Conservation (phyloP, 2,888 invertebrate species). For the Sphaerophoria taeniata region DNA sequence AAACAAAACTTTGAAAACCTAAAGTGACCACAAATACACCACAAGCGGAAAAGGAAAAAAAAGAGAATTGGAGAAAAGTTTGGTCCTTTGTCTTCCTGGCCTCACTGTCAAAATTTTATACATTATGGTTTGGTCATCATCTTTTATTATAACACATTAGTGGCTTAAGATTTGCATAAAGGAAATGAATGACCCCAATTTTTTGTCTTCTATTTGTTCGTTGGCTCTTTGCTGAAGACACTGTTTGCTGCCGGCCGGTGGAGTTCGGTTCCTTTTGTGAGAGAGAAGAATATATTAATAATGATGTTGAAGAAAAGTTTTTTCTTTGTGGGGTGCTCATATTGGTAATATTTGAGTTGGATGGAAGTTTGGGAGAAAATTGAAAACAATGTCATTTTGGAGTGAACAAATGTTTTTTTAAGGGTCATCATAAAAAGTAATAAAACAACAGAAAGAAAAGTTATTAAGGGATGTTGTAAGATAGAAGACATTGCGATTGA, state of each 20-base stretch:
- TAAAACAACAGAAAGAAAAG: not conserved
- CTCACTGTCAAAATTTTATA: no score
- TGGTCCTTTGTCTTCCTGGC: no score
- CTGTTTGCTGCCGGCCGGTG: constrained; percentile 4
- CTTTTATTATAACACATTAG: no score
- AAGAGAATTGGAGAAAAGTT: no score
- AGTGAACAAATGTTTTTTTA: constrained; percentile 13
- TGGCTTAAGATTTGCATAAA: no score
- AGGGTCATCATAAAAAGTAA: not conserved
- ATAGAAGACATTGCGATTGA: no score
- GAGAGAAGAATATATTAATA: constrained; percentile 39
- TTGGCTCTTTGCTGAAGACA: no score
- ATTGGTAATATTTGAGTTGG: constrained; percentile 23
- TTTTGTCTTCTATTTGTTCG: constrained; percentile 9
- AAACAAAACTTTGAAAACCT: constrained; percentile 57
- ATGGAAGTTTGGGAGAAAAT: constrained; percentile 1
- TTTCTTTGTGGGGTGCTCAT: constrained; percentile 17
- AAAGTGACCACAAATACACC: constrained; percentile 59
- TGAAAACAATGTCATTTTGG: constrained; percentile 29
- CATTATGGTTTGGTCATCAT: no score
- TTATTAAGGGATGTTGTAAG: no score
- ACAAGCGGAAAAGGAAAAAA: constrained; percentile 37
- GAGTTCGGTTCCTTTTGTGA: not conserved
- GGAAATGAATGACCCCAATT: no score
- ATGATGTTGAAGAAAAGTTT: constrained; percentile 47